Percentiles rank a stretch among this genome's conserved stretches.
Conservation (phyloP, 2,113 vertebrate genomes). For the Psophia crepitans region DNA sequence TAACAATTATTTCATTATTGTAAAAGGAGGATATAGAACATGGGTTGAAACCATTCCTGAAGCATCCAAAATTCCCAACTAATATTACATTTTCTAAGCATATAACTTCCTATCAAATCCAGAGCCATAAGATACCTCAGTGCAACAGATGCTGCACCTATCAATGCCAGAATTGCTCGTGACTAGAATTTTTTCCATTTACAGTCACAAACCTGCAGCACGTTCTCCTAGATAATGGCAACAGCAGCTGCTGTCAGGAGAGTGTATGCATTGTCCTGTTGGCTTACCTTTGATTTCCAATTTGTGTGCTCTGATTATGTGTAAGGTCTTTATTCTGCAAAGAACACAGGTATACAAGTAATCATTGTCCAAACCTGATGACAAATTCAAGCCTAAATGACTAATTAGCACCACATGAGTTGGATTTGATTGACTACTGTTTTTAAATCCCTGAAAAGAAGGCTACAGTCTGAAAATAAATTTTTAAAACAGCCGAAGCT, state of each 20-base stretch:
- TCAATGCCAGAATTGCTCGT: background rate
- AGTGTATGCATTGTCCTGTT: background rate
- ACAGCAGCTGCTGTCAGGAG: background rate
- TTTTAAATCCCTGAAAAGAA: background rate
- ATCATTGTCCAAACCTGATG: background rate
- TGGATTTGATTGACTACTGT: background rate
- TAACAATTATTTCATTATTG: background rate
- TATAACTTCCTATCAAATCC: background rate
- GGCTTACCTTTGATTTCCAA: background rate
- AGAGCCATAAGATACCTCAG: background rate
- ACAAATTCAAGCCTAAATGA: background rate
- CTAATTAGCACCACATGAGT: background rate
- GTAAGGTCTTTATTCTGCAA: background rate
- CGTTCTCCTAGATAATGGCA: background rate
- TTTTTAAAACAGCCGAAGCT: background rate
- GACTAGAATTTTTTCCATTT: background rate
- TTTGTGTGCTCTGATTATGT: background rate
- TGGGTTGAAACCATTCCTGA: background rate
- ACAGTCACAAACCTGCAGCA: background rate
- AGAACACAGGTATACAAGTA: background rate
- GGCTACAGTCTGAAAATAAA: background rate
- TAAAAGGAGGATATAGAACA: background rate
- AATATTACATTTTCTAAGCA: fast-evolving
- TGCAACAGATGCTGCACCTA: background rate
- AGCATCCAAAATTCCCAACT: background rate